A percentile compares a stretch with the other conserved stretches of the same genome.
These are phyloP conservation scores for Pseudomyrmex concolor DNA, from an alignment of 1,140 invertebrate genomes.

Conservation along the genomic window DNA sequence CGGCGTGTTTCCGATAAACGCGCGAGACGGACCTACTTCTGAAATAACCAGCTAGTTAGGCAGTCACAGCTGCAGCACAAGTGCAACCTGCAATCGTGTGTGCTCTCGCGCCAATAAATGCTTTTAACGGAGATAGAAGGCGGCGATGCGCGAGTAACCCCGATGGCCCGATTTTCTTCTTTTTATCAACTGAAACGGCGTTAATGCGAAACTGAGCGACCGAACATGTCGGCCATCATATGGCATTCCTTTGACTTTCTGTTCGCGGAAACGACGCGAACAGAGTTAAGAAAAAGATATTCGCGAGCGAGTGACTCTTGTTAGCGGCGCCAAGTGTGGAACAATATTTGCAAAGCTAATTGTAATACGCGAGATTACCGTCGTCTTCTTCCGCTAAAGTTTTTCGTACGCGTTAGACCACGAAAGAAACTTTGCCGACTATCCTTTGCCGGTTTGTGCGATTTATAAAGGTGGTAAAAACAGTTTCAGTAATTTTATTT, in stretches of 20 bases:
- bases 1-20: slow-evolving; percentile 28
- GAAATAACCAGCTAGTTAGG: not conserved
- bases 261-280: slow-evolving; percentile 65
- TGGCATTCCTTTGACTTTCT: slow-evolving; percentile 60
- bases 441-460: not conserved
- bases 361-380: slow-evolving; percentile 21
- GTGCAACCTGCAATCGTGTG: not conserved
- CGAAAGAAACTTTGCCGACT: slow-evolving; percentile 6
- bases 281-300: slow-evolving; percentile 27
- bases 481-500: slow-evolving; percentile 11
- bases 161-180: slow-evolving; percentile 4
- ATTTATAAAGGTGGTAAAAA: not conserved
- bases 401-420: slow-evolving; percentile 6
- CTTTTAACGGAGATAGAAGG: slow-evolving; percentile 33
- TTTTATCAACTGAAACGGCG: slow-evolving; percentile 65
- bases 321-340: slow-evolving; percentile 6
- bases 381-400: not conserved
- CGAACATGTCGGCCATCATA: not conserved
- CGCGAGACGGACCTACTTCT: slow-evolving; percentile 26
- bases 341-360: slow-evolving; percentile 74
- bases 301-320: slow-evolving; percentile 20
- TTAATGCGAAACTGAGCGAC: slow-evolving; percentile 65
- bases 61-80: slow-evolving; percentile 11
- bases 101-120: slow-evolving; percentile 62
- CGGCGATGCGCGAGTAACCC: slow-evolving; percentile 22